phyloP scores from a whole-genome alignment of 2,888 invertebrate species.

The Philereme transversata region DNA sequence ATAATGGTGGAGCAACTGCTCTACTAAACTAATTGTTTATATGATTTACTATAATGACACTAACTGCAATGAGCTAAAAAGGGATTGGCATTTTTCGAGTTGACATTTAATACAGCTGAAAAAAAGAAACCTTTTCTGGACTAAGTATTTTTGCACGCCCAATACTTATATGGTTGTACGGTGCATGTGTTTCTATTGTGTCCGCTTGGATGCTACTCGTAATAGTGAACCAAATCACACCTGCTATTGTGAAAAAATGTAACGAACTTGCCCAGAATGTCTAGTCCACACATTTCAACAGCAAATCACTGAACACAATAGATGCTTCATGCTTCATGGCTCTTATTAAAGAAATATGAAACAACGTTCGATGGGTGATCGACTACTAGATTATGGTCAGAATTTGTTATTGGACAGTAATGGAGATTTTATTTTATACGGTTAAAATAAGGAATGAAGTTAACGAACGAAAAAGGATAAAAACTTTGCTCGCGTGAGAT shows the following conservation, averaged over 20 bases:
- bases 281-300: slow-evolving; percentile 33
- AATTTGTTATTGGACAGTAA: neutral
- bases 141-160: slow-evolving; percentile 1
- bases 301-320: slow-evolving; percentile 43
- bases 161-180: slow-evolving; percentile 25
- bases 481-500: slow-evolving; percentile 24
- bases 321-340: slow-evolving; percentile 14
- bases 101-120: too few relatives aligned
- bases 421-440: too few relatives aligned
- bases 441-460: too few relatives aligned
- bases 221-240: slow-evolving; percentile 57
- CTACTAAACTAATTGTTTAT: neutral
- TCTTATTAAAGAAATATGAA: slow-evolving; percentile 14
- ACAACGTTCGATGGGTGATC: slow-evolving; percentile 15
- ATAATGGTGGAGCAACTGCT: slow-evolving; percentile 1
- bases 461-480: too few relatives aligned
- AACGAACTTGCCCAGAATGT: slow-evolving; percentile 51
- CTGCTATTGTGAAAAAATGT: slow-evolving; percentile 60
- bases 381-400: neutral
- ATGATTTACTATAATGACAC: neutral
- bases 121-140: neutral
- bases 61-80: neutral
- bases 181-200: slow-evolving; percentile 52
- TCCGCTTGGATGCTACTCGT: slow-evolving; percentile 47
- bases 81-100: neutral